Conservation (phyloP, 1,140 invertebrate species). For the Aphis craccivora region DNA sequence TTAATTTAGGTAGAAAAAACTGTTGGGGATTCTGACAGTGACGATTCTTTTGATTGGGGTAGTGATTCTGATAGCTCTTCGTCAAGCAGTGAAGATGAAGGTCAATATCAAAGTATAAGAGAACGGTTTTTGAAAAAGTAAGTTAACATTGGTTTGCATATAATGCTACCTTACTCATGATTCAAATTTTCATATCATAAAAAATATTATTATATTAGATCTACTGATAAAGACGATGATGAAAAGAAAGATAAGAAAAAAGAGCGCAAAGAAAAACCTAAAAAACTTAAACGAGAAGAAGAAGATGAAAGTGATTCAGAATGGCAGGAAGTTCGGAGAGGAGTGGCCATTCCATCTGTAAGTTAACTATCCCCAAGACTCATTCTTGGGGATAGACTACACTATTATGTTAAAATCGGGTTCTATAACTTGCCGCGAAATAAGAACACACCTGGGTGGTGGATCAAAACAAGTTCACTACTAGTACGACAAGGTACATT, state of each 20-base stretch:
- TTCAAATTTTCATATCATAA: constrained; percentile 53
- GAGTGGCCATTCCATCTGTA: constrained; percentile 77
- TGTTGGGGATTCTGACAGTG: constrained; percentile 74
- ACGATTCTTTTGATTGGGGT: constrained; percentile 88
- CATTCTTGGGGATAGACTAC: too few relatives aligned
- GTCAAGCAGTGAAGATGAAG: constrained; percentile 79
- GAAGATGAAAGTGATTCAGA: constrained; percentile 82
- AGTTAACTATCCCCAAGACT: constrained; percentile 62
- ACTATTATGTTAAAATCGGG: too few relatives aligned
- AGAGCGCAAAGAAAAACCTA: constrained; percentile 69
- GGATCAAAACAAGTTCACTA: too few relatives aligned
- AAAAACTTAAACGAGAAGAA: constrained; percentile 71
- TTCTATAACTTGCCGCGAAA: too few relatives aligned
- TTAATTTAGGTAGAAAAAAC: constrained; percentile 41
- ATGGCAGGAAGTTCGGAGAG: constrained; percentile 89
- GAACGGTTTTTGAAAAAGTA: constrained; percentile 85
- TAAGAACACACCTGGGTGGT: too few relatives aligned
- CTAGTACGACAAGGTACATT: too few relatives aligned
- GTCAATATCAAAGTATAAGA: constrained; percentile 76
- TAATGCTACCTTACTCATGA: background rate
- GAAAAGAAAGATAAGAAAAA: constrained; percentile 68
- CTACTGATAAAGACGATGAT: constrained; percentile 75
- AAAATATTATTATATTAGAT: constrained; percentile 63
- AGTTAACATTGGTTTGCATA: constrained; percentile 12
- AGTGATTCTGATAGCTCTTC: constrained; percentile 79